Base-by-base conservation (phyloP, 37 sponge, comb jelly and placozoan species). In the Axinella damicornis region DNA sequence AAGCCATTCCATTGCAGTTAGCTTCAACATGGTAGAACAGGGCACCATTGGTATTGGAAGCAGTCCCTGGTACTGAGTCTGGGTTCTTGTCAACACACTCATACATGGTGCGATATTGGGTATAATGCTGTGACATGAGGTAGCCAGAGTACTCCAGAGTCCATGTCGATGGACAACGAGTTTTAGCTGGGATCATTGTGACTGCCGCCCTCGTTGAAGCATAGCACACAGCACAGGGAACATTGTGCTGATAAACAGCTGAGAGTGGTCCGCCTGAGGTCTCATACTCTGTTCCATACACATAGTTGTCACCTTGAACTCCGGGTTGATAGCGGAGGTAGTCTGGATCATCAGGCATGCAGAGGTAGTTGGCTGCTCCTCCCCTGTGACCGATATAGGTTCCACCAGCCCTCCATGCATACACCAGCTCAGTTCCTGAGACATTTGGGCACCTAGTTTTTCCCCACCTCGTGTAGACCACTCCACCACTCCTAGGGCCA, bases 211-310 rank as follows among this genome's bases (percentile, higher is more conserved):
- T 57, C 6, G 69, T 74, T n/a, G 77, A 54, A 41, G 57, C 82
- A 74, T 72, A 81, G 57, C 88, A 88, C 24, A 88, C 82, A 52
- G 77, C 82, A 88, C 88, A 88, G 20, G 86, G 86, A 5, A 81
- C 73, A 72, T 80, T 69, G 30, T 73, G 58, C 9, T 80, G 13
- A 21, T 32, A 30, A 54, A 11, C 24, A 32, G n/a, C 25, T 38
- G 5, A 2, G 19, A 27, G 19, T 19, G 30, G 38, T 21, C 40
- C 32, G 53, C 62, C 71, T 12, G 4, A 9, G 0, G 17, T 24
- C 53, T 85, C 77, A 76, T 71, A 79, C 71, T 87, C 75, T 22
- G 70, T 41, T 34, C 87, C 87, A 72, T 52, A 40, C 34, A 87
- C 12, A 54, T 59, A 72, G 28, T 34, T 57, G 11, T 46, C 0